Base-by-base conservation (phyloP, 2,888 invertebrate genomes). In the Oscheius myriophilus region DNA sequence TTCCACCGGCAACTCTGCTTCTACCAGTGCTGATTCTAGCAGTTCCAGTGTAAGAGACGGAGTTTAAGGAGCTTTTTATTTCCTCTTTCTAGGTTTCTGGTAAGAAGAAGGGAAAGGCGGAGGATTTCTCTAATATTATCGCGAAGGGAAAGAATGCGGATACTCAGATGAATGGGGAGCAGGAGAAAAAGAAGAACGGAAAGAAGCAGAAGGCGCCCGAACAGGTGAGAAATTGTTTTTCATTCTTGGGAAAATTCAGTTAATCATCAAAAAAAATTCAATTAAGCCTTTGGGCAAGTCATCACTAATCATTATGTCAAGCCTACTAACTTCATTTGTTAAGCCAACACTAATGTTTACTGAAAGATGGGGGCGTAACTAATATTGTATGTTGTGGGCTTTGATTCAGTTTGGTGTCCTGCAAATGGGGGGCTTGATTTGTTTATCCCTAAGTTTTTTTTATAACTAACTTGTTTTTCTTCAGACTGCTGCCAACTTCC, bases 181-280 rank as follows among this genome's bases (percentile, higher is more conserved):
- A 57, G 21, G 42, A 41, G 39, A 57, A 57, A 1, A 57, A 57
- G 42, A 57, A 57, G 57, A 57, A 49, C 39, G 57, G 42, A n/a
- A 21, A 57, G 23, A 49, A 49, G 39, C 26, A 57, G 42, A 42
- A 42, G 23, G 57, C 57, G 11, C n/a, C 33, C 42, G 23, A n/a
- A 18, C 21, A 43, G 21, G 41, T 18, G 14, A 6, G 41, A 33
- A 6, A 12, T 2, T 23, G 4, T 9, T 52, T 3, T 21, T 21
- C 14, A 52, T 6, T 23, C 2, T 9, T 14, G 11, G 9, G 14
- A 23, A 9, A 6, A 7, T 21, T 52, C 25, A 23, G 25, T 21
- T 23, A 52, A 52, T 23, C 21, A 25, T 21, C n/a, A 21, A 52
- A 52, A 14, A 23, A 52, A 52, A 14, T 14, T 21, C 2, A 52